phyloP scores from a whole-genome alignment of 2,113 vertebrate genomes.

The Syrrhaptes paradoxus region DNA sequence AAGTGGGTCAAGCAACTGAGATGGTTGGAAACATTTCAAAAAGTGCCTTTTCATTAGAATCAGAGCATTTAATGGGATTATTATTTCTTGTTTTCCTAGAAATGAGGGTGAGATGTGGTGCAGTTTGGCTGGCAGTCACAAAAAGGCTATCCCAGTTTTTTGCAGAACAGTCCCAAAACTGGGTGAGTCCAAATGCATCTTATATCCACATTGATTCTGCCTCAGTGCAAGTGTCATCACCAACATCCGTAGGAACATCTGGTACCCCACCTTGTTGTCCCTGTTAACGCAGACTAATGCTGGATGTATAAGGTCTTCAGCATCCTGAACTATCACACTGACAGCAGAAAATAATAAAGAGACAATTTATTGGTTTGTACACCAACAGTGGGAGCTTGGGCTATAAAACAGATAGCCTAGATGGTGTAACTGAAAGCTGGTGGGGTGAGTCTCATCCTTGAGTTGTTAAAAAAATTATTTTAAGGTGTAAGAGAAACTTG shows the following conservation, averaged over 20 bases:
- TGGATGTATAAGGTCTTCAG: background rate
- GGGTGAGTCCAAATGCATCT: background rate
- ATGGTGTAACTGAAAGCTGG: background rate
- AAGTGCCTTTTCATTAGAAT: background rate
- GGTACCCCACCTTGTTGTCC: background rate
- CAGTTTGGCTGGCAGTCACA: background rate
- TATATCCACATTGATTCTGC: fast-evolving
- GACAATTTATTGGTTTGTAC: background rate
- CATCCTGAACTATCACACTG: background rate
- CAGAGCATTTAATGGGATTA: background rate
- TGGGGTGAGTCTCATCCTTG: background rate
- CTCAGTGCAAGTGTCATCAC: too few species aligned
- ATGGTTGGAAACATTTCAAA: background rate
- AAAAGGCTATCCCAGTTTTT: background rate
- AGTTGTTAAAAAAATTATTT: background rate
- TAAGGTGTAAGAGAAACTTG: background rate
- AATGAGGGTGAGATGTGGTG: background rate
- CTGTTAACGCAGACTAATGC: background rate
- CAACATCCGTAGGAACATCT: fast-evolving
- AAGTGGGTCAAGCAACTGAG: slow-evolving; percentile 1
- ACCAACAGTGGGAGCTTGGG: background rate
- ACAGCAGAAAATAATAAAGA: background rate
- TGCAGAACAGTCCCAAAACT: background rate
- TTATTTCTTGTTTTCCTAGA: background rate
- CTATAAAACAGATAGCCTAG: background rate